Percentiles rank a stretch among this genome's conserved stretches.
Evolutionary conservation across 2,797 vertebrate genomes (phyloP).

Genomic region (Enteromius viviparus): DNA sequence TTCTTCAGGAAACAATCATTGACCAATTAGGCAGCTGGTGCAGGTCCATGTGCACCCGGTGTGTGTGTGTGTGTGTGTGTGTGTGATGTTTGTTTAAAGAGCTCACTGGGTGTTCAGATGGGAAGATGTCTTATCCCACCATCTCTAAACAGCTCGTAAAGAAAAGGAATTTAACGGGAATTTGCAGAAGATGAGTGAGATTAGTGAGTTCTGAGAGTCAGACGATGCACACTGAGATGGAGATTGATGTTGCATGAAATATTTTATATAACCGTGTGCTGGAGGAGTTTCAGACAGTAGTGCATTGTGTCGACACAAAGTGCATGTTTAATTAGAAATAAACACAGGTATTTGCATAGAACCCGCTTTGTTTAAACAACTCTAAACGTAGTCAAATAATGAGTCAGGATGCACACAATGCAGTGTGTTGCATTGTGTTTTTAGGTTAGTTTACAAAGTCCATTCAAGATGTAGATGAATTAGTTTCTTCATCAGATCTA

Average conservation of each 20-base stretch:
- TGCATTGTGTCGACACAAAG: neutral
- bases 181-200: neutral
- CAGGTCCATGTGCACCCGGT: constrained; percentile 46
- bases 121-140: constrained; percentile 57
- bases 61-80: constrained; percentile 28
- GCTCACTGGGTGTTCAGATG: constrained; percentile 63
- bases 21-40: constrained; percentile 67
- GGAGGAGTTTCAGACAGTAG: neutral
- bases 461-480: neutral
- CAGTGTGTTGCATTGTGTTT: too few relatives aligned
- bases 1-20: constrained; percentile 71
- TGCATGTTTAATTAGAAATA: neutral
- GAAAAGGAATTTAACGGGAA: constrained; percentile 25
- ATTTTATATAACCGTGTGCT: neutral
- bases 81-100: constrained; percentile 54
- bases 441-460: neutral
- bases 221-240: neutral
- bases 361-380: neutral
- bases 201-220: neutral
- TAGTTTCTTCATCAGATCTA: neutral
- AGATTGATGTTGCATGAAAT: neutral
- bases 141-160: constrained; percentile 61
- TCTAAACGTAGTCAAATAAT: neutral
- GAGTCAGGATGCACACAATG: neutral
- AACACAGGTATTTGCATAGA: neutral